phyloP scores from a whole-genome alignment of 2,888 invertebrate species.

The Lycia hirtaria region DNA sequence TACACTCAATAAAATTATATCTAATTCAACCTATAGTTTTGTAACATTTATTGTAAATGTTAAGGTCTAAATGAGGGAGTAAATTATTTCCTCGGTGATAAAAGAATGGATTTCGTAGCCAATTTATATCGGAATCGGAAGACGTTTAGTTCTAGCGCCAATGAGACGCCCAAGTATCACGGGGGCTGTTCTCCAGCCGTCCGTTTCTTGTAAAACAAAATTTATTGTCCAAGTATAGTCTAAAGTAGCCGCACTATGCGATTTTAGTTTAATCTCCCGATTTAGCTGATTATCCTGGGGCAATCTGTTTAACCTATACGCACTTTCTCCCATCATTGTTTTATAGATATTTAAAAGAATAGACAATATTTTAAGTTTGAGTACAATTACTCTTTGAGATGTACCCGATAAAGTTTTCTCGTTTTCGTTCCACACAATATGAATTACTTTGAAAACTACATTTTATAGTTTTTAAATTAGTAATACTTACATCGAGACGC shows the following conservation, averaged over 20 bases:
- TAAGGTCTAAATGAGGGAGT: constrained; percentile 41
- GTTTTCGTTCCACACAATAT: constrained; percentile 20
- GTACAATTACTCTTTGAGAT: constrained; percentile 38
- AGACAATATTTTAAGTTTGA: constrained; percentile 36
- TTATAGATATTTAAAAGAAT: constrained; percentile 36
- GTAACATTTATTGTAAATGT: constrained; percentile 44
- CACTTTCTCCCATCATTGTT: constrained; percentile 12
- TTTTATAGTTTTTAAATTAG: constrained; percentile 55
- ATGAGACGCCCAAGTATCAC: constrained; percentile 19
- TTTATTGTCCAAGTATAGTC: constrained; percentile 84
- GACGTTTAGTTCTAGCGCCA: constrained; percentile 55
- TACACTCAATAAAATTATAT: constrained; percentile 63
- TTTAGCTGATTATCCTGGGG: constrained; percentile 37
- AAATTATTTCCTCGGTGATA: constrained; percentile 49
- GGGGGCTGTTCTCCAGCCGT: constrained; percentile 43
- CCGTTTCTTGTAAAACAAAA: constrained; percentile 60
- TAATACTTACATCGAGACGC: constrained; percentile 68
- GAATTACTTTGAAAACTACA: constrained; percentile 57
- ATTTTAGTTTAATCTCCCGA: constrained; percentile 52
- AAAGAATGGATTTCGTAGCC: constrained; percentile 59
- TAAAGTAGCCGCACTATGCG: constrained; percentile 61
- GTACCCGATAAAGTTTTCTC: constrained; percentile 30
- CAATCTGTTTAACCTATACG: constrained; percentile 47
- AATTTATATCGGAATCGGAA: constrained; percentile 75
- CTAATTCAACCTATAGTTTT: constrained; percentile 47